Base-by-base conservation (phyloP, 2,113 vertebrate genomes). In the Perccottus glenii region DNA sequence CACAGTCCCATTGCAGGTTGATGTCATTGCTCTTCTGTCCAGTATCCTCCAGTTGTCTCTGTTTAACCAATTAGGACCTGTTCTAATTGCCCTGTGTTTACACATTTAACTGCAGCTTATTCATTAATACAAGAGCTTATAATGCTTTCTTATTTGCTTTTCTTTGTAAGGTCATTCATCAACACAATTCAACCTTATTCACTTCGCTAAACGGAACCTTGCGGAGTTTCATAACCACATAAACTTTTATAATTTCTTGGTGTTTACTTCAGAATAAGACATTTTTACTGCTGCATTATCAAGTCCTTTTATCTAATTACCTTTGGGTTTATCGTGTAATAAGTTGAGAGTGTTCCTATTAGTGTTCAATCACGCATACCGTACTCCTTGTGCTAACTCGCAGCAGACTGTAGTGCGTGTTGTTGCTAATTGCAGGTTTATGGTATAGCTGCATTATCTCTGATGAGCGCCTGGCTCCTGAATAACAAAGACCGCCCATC, bases 401-500 rank as follows among this genome's bases (percentile, higher is more conserved):
- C 59, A 46, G 35, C 57, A 59, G 57, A 50, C 27, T 72, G 59
- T 66, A 19, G 57, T 46, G 53, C 19, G 14, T 45, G 55, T 55
- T 73, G 64, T 74, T 57, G 48, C 48, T 78, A 75, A 72, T 75
- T 69, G 51, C 66, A 57, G 64, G 68, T 86, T 83, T 73, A 61
- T 87, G 42, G 45, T 82, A 59, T 73, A 55, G 68, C 75, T 35
- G 49, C 69, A 60, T 77, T 72, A 64, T 83, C 44, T 65, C 43
- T 38, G 46, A 65, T 70, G 59, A 67, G 32, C 15, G 16, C 52
- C 50, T 44, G 48, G 6, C 50, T 58, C 27, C 10, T 64, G 68
- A 72, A 80, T 66, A 67, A 67, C 61, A 81, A 84, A 59, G 43
- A 58, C 63, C n/a, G 38, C 4, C 76, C 85, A 84, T 88, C 84